A percentile compares a stretch with the other conserved stretches of the same genome.
Evolutionary conservation across 2,888 invertebrate genomes (phyloP).

Genomic region (Kryphioiulus occultus): DNA sequence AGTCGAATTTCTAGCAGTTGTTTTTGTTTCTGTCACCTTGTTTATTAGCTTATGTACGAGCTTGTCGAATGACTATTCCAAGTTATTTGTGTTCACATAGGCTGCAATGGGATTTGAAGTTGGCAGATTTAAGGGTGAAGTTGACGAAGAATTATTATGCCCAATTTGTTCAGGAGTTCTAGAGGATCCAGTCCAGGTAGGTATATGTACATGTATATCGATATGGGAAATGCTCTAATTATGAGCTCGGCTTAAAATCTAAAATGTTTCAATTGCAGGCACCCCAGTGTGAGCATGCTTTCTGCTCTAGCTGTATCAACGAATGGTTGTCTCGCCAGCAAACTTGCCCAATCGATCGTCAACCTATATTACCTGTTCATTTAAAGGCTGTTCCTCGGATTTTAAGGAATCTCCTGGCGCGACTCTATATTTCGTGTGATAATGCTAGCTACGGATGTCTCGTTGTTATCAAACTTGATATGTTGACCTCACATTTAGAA

Average conservation of each 20-base stretch:
- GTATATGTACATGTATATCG: neutral
- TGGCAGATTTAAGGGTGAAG: constrained; percentile 91
- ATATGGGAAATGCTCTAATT: neutral
- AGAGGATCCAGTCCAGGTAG: constrained; percentile 92
- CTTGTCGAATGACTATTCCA: neutral
- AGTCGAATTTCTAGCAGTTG: neutral
- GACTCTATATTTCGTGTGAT: constrained; percentile 89
- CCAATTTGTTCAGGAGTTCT: constrained; percentile 95
- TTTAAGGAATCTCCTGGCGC: constrained; percentile 86
- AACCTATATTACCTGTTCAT: constrained; percentile 86
- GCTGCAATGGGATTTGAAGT: constrained; percentile 89
- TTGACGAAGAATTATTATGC: constrained; percentile 96
- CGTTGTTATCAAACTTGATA: constrained; percentile 83
- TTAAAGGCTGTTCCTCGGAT: constrained; percentile 92
- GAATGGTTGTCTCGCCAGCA: constrained; percentile 95
- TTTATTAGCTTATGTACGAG: neutral
- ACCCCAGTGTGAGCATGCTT: constrained; percentile 94
- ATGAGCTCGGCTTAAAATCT: constrained; percentile 14
- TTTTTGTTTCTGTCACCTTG: neutral
- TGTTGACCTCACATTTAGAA: constrained; percentile 81
- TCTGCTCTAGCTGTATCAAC: constrained; percentile 89
- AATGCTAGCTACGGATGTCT: constrained; percentile 88
- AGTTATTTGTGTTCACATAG: neutral
- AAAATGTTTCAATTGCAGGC: constrained; percentile 70
- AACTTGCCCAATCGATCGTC: constrained; percentile 93